Base-by-base conservation (phyloP, 2,888 invertebrate genomes). In the Tachina fera region DNA sequence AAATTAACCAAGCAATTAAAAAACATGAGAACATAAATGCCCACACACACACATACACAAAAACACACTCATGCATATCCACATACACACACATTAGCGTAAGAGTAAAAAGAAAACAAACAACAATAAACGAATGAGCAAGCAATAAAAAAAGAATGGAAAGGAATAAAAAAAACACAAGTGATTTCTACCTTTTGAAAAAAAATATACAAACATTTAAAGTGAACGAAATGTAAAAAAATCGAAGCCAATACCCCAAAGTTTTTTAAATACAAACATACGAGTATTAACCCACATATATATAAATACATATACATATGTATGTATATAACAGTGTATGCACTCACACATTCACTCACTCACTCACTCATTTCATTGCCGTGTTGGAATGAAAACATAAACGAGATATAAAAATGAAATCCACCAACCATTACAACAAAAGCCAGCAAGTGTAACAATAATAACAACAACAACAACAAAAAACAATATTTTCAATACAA, bases 1-100 rank as follows among this genome's bases (percentile, higher is more conserved):
- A 63, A 63, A 82, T 82, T 81, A 68, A 75, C 60, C 81, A 68
- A 81, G 68, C 81, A 81, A 75, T 72, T 80, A 58, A 60, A 80
- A 65, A 74, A 53, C 45, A 53, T 19, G 70, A 60, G 19, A 9
- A 80, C 4, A 71, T 41, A n/a, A 5, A 47, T 5, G 58, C 19
- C 1, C 14, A 61, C 41, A 51, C 9, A 43, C 41, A 51, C 6
- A 67, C 19, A 51, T 9, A 60, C n/a, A 76, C 56, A 22, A 1
- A 53, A 9, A 51, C 13, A 47, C 11, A 41, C n/a, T 4, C 41
- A 16, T 16, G 9, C 9, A 39, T 31, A 31, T 31, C 0, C 9
- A 43, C 41, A 45, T 5, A 67, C n/a, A 45, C 6, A 60, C n/a
- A 76, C n/a, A 76, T 4, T 2, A 9, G 43, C 13, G 39, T 56